Evolutionary conservation across 1,140 invertebrate species (phyloP).

Genomic region (Drosophila nikananu): DNA sequence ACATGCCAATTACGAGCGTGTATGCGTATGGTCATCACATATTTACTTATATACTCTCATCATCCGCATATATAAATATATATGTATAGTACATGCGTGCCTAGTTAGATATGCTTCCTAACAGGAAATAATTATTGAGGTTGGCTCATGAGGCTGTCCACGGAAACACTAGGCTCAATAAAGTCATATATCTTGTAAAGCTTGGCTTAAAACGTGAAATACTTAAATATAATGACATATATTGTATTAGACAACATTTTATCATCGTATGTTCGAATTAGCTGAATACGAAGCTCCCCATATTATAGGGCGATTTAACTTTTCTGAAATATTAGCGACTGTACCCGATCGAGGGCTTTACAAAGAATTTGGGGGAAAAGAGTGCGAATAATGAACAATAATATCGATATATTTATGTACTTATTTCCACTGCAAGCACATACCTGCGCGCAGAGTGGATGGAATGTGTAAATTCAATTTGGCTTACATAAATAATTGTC

Average conservation of each 20-base stretch:
- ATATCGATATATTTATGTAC: neutral
- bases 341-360: neutral
- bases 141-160: neutral
- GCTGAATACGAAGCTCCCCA: neutral
- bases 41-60: neutral
- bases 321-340: too few species aligned
- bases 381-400: neutral
- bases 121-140: slow-evolving; percentile 14
- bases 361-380: neutral
- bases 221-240: neutral
- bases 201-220: neutral
- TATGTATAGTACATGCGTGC: neutral
- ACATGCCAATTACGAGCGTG: neutral
- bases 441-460: neutral
- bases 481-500: slow-evolving; percentile 11
- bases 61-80: neutral
- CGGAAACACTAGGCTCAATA: neutral
- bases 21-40: neutral
- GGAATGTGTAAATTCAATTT: slow-evolving; percentile 7
- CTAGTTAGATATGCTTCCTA: neutral
- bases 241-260: too few species aligned
- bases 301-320: neutral
- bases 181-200: neutral
- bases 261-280: neutral
- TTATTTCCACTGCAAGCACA: neutral